Evolutionary conservation across 2,113 vertebrate species (phyloP).

Genomic region (Laticauda laticaudata): DNA sequence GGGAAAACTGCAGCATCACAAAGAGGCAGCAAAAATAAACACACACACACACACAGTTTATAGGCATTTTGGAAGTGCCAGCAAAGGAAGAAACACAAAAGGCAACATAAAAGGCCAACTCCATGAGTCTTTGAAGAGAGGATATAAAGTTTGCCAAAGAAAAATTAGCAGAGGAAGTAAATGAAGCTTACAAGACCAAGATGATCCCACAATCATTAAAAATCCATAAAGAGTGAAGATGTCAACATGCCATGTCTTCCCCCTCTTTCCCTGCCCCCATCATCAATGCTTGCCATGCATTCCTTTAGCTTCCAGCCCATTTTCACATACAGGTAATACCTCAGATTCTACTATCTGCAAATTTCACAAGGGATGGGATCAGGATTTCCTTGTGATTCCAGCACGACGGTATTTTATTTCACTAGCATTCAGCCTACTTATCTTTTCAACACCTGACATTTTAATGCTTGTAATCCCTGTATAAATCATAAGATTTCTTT

Average conservation of each 20-base stretch:
- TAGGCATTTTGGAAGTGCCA: slow-evolving; percentile 31
- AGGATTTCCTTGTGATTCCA: neutral
- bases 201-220: neutral
- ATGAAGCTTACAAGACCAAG: neutral
- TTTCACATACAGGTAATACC: neutral
- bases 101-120: slow-evolving; percentile 28
- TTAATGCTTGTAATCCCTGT: neutral
- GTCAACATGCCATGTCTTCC: neutral
- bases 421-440: neutral
- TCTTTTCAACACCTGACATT: neutral
- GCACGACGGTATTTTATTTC: neutral
- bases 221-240: neutral
- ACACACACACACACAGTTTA: slow-evolving; percentile 54
- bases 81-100: slow-evolving; percentile 47
- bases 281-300: neutral
- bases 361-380: neutral
- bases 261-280: neutral
- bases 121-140: neutral
- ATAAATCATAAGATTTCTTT: neutral
- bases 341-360: neutral
- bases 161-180: neutral
- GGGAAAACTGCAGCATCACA: slow-evolving; percentile 82
- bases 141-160: neutral
- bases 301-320: neutral
- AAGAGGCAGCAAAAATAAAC: slow-evolving; percentile 53